Conservation (phyloP, 2,113 vertebrate species). For the Circaetus cinerascens region DNA sequence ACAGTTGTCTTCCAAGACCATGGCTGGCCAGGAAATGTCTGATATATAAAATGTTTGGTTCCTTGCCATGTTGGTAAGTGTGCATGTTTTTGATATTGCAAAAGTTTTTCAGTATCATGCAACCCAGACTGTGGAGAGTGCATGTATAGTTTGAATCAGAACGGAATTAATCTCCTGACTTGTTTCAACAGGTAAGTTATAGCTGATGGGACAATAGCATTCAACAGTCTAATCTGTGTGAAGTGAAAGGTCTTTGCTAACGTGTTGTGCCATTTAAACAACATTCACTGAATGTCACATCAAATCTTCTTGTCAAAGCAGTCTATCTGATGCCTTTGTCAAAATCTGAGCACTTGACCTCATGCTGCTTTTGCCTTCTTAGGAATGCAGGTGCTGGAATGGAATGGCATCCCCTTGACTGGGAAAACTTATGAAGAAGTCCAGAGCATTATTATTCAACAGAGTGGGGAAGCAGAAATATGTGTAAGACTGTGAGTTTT, state of each 20-base stretch:
- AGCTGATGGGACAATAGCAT: not conserved
- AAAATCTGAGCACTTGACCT: not conserved
- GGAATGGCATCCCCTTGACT: constrained; percentile 90
- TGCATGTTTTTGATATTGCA: constrained; percentile 24
- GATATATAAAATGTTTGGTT: not conserved
- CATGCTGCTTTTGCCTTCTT: constrained; percentile 44
- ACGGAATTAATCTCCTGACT: not conserved
- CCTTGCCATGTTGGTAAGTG: not conserved
- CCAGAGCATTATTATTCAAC: constrained; percentile 88
- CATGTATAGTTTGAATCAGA: not conserved
- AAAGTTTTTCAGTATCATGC: not conserved
- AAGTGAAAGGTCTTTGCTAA: not conserved
- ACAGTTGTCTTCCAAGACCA: not conserved
- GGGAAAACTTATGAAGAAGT: constrained; percentile 98
- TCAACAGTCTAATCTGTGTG: not conserved
- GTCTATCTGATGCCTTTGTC: not conserved
- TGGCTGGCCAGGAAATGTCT: not conserved
- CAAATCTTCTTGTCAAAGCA: not conserved
- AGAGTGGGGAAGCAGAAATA: constrained; percentile 96
- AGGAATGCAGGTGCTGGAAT: constrained; percentile 99
- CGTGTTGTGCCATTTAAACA: not conserved
- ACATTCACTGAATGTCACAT: not conserved
- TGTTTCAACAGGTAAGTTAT: constrained; percentile 34
- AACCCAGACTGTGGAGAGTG: not conserved
- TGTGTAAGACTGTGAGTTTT: constrained; percentile 99